A percentile compares a stretch with the other conserved stretches of the same genome.
Evolutionary conservation across 1,140 invertebrate genomes (phyloP).

Genomic region (Thalassaphorura encarpata): DNA sequence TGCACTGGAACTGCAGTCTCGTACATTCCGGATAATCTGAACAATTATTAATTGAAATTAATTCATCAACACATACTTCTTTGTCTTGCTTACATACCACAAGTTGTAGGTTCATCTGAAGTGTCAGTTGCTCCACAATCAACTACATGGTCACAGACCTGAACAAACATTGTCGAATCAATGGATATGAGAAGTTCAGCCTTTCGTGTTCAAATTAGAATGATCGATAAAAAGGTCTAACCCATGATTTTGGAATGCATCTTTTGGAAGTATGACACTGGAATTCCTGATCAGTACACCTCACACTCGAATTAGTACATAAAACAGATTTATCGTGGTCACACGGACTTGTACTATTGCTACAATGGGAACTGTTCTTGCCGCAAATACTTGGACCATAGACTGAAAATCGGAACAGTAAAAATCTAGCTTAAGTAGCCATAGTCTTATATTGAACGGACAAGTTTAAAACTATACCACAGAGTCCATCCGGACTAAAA

Average conservation of each 20-base stretch:
- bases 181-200: no score
- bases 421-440: no score
- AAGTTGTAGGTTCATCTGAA: slow-evolving; percentile 33
- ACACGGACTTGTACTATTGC: slow-evolving; percentile 40
- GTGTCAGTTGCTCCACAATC: slow-evolving; percentile 35
- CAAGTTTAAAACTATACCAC: slow-evolving; percentile 37
- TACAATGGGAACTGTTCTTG: slow-evolving; percentile 44
- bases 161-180: no score
- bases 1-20: slow-evolving; percentile 38
- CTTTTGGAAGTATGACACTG: slow-evolving; percentile 35
- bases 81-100: slow-evolving; percentile 31
- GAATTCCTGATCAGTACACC: slow-evolving; percentile 37
- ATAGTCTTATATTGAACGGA: no score
- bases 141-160: no score
- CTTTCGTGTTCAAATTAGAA: neutral
- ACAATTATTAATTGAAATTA: neutral
- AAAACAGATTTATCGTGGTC: slow-evolving; percentile 37
- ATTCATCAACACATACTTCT: neutral
- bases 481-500: slow-evolving; percentile 37
- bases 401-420: slow-evolving; percentile 4
- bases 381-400: slow-evolving; percentile 35
- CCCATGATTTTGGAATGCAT: slow-evolving; percentile 38
- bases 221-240: slow-evolving; percentile 21
- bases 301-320: slow-evolving; percentile 36
- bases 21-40: slow-evolving; percentile 36